Conservation (phyloP, 2,888 invertebrate genomes). For the Opisthograptis luteolata region DNA sequence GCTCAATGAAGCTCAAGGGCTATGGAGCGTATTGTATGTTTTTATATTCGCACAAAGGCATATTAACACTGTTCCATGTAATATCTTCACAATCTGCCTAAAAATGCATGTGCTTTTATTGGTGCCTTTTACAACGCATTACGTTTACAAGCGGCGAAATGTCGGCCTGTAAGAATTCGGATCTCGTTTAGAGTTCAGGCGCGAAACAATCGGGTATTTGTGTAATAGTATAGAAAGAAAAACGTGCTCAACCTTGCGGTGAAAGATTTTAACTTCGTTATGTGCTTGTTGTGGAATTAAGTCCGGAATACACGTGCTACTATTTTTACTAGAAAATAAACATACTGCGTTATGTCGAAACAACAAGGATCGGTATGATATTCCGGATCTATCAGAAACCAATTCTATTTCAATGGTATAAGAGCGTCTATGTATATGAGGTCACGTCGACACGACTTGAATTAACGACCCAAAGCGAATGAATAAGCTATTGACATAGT, state of each 20-base stretch:
- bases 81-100: constrained; percentile 43
- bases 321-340: too few species aligned
- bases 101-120: constrained; percentile 61
- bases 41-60: constrained; percentile 74
- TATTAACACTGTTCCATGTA: constrained; percentile 47
- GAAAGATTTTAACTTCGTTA: constrained; percentile 39
- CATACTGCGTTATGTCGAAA: neutral
- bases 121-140: constrained; percentile 49
- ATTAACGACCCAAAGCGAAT: too few species aligned
- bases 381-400: too few species aligned
- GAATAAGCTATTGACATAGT: too few species aligned
- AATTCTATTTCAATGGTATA: too few species aligned
- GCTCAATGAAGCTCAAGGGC: constrained; percentile 76
- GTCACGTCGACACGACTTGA: too few species aligned
- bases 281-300: constrained; percentile 39
- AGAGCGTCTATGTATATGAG: too few species aligned
- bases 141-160: constrained; percentile 9
- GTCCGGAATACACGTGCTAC: constrained; percentile 7
- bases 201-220: constrained; percentile 24
- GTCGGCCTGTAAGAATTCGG: constrained; percentile 14
- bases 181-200: constrained; percentile 26
- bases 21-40: constrained; percentile 53
- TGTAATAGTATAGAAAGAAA: constrained; percentile 36
- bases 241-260: constrained; percentile 53
- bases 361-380: neutral